Percentiles rank a stretch among this genome's conserved stretches.
Evolutionary conservation across 2,113 vertebrate species (phyloP).

Genomic region (Erinaceus europaeus): DNA sequence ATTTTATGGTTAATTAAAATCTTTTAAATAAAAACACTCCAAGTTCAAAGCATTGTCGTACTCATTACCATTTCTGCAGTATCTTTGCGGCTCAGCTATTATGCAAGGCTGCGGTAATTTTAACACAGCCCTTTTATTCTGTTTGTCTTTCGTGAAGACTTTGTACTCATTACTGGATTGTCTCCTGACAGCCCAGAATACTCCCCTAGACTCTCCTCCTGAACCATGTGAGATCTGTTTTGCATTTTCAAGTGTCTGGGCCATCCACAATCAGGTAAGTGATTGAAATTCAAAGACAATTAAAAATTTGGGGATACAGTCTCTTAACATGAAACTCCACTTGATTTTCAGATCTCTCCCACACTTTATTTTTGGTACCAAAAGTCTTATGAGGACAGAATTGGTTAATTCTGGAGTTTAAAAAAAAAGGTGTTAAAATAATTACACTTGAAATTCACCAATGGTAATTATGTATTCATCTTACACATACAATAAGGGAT

Average conservation of each 20-base stretch:
- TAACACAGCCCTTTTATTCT: slow-evolving; percentile 59
- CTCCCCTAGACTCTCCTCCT: slow-evolving; percentile 86
- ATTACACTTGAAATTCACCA: not conserved
- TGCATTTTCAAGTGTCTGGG: slow-evolving; percentile 87
- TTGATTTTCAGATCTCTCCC: not conserved
- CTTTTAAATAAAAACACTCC: slow-evolving; percentile 75
- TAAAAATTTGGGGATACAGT: not conserved
- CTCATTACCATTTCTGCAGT: slow-evolving; percentile 72
- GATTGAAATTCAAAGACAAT: slow-evolving; percentile 43
- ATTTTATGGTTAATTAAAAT: slow-evolving; percentile 77
- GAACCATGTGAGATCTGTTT: slow-evolving; percentile 87
- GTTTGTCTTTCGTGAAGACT: slow-evolving; percentile 76
- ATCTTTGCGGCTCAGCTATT: slow-evolving; percentile 54
- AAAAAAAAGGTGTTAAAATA: not conserved
- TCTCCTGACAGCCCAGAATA: slow-evolving; percentile 85
- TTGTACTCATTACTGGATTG: slow-evolving; percentile 87
- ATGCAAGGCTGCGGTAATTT: slow-evolving; percentile 58
- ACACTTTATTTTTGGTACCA: not conserved
- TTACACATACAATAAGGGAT: not conserved
- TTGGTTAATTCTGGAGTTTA: not conserved
- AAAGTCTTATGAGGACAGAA: not conserved
- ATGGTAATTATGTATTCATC: not conserved
- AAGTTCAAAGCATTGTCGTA: slow-evolving; percentile 62
- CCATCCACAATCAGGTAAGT: slow-evolving; percentile 89
- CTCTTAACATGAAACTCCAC: not conserved